phyloP scores from a whole-genome alignment of 2,797 vertebrate species.

The Anomalospiza imberbis region DNA sequence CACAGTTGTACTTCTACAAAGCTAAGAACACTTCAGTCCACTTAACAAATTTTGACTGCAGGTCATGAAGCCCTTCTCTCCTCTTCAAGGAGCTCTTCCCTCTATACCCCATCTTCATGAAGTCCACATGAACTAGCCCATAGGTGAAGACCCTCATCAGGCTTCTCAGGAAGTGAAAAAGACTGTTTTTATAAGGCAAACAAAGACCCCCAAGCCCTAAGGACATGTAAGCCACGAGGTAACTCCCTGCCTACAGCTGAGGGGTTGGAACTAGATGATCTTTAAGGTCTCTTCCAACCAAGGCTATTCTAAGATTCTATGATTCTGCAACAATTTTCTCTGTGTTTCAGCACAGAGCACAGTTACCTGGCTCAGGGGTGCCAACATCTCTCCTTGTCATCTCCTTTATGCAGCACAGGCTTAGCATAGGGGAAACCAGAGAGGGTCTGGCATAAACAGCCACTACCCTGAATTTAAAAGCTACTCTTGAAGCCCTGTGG shows the following conservation, averaged over 20 bases:
- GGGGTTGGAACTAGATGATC: not conserved
- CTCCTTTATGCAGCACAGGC: not conserved
- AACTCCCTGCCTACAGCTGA: not conserved
- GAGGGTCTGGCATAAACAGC: not conserved
- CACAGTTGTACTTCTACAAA: not conserved
- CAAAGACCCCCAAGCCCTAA: not conserved
- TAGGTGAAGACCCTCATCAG: not conserved
- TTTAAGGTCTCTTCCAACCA: not conserved
- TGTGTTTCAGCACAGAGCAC: not conserved
- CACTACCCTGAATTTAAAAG: not conserved
- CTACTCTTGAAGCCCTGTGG: not conserved
- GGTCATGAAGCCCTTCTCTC: not conserved
- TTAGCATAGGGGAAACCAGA: not conserved
- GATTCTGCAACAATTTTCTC: not conserved
- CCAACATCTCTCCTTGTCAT: fast-evolving
- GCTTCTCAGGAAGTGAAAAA: not conserved
- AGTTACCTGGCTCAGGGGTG: fast-evolving
- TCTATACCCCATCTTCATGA: not conserved
- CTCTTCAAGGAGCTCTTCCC: not conserved
- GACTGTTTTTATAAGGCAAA: not conserved
- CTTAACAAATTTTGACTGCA: not conserved
- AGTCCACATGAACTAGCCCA: not conserved
- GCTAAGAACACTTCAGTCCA: not conserved
- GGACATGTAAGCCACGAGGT: not conserved
- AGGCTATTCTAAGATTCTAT: not conserved